Evolutionary conservation across 2,888 invertebrate genomes (phyloP).

Genomic region (Encarsia formosa): DNA sequence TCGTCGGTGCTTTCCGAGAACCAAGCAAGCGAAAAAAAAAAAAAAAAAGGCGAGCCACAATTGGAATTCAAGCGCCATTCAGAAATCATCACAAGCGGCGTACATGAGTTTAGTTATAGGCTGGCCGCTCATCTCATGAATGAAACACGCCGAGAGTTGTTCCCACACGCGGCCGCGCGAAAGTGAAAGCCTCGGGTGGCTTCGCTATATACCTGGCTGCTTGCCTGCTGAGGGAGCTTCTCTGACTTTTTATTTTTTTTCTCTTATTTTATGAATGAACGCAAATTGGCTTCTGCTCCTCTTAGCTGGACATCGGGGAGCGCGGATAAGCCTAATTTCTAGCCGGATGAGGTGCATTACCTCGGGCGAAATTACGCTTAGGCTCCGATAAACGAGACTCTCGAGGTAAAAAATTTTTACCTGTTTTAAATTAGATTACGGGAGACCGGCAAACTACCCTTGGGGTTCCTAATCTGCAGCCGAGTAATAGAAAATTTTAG

Average conservation of each 20-base stretch:
- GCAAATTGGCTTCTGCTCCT: slow-evolving; percentile 12
- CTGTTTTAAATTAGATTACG: too few species aligned
- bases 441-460: too few species aligned
- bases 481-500: too few species aligned
- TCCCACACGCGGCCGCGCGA: slow-evolving; percentile 2
- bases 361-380: too few species aligned
- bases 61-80: slow-evolving; percentile 24
- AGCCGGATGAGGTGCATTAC: slow-evolving; percentile 17
- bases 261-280: slow-evolving; percentile 15
- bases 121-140: slow-evolving; percentile 1
- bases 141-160: slow-evolving; percentile 3
- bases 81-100: slow-evolving; percentile 19
- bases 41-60: too few species aligned
- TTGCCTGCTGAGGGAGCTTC: too few species aligned
- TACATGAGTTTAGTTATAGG: background rate
- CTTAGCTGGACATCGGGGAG: background rate
- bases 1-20: background rate
- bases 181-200: slow-evolving; percentile 14
- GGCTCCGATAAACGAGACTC: too few species aligned
- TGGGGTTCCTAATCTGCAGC: too few species aligned
- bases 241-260: background rate
- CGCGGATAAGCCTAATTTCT: slow-evolving; percentile 26
- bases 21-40: too few species aligned
- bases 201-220: too few species aligned
- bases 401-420: too few species aligned